Evolutionary conservation across 2,888 invertebrate genomes (phyloP), one percentile per base, ranked within the genome.

Genomic region (Lepetodrilus schrolli): DNA sequence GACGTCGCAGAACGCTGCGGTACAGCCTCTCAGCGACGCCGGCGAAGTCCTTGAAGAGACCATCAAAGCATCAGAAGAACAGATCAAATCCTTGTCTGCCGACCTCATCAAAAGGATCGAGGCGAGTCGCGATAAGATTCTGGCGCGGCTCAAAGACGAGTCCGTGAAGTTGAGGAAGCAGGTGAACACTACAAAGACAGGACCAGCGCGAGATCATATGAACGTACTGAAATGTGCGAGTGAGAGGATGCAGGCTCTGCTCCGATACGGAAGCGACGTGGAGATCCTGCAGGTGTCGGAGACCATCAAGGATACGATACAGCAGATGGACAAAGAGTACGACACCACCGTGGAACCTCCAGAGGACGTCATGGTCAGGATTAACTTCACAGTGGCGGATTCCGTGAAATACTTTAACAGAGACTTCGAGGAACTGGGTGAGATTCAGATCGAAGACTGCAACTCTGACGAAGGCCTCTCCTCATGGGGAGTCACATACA

Each of bases 401-500:
- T 51, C 73, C 3, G 77, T 82, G 10, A 80, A 83, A n/a, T 66
- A 73, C 17, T 85, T 84, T 51, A 70, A 65, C 43, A 65, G 73
- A 65, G 76, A 78, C 47, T 74, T 74, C 37, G 49, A 74, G 38
- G 66, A 66, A 1, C 75, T 80, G 21, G 80, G 76, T 4, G 69
- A 76, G n/a, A 34, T 86, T 4, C 77, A 78, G 43, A 72, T 84
- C 1, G 84, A 86, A 38, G 81, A 78, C n/a, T 82, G 81, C 1
- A 80, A 79, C 17, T 76, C 80, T 0, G 83, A 84, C 26, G 82
- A 82, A 7, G 84, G 84, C 1, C 68, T 83, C 20, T 82, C 83
- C 1, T 79, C 78, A 1, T 86, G 87, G 86, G 87, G 86, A 0
- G 85, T 87, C 10, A 79, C 85, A 4, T 86, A 85, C 68, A 85